Base-by-base conservation (phyloP, 2,888 invertebrate species). In the Brachyptera risi region DNA sequence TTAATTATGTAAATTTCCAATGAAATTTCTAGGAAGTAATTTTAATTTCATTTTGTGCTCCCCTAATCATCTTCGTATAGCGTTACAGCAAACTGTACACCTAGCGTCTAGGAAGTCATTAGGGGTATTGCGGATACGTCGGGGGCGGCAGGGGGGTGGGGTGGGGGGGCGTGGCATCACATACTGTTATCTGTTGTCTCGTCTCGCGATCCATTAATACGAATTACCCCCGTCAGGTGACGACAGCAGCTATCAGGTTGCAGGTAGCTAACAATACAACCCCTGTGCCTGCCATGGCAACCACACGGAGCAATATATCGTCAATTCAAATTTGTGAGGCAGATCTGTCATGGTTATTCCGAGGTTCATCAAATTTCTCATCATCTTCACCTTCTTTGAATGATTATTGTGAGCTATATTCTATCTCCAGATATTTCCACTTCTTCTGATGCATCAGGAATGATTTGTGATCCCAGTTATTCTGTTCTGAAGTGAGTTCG, bases 201-300 rank as follows among this genome's bases (percentile, higher is more conserved):
- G 49, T 42, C 62, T 56, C 47, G 51, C 58, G 60, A 63, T 60
- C 63, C 63, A 63, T 63, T 63, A 61, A 63, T 63, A 63, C 51
- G 59, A 63, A 63, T 63, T 61, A 63, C 47, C 49, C 27, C 17
- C n/a, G 40, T 38, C 31, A 35, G 15, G 24, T n/a, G 54, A 13
- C 31, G 62, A 54, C 54, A 42, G 50, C n/a, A 23, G 23, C 40
- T 51, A 62, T 58, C 37, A 38, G n/a, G 42, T 54, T 42, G 40
- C 61, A 38, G 47, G 40, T 42, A 31, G 31, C 5, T 31, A 31
- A 31, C 31, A 31, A 31, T 24, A 2, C 49, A 23, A 37, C 26
- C 38, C 60, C 56, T 26, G 47, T n/a, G n/a, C n/a, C n/a, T n/a
- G n/a, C n/a, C n/a, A n/a, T n/a, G n/a, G n/a, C n/a, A n/a, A n/a